Conservation (phyloP, 2,797 vertebrate species). For the Liasis olivaceus region DNA sequence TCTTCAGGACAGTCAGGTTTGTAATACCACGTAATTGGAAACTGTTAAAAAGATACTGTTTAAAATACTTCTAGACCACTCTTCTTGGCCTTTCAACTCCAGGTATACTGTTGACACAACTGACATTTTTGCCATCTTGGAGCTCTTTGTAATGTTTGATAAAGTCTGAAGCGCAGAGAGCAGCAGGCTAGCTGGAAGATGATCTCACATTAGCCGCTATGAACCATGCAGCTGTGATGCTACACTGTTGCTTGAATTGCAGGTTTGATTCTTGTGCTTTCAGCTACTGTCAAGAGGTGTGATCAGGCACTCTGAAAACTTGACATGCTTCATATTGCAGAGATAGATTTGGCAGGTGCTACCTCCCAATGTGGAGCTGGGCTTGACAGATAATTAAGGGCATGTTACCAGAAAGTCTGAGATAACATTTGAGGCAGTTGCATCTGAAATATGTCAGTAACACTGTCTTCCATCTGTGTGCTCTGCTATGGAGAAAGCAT, state of each 20-base stretch:
- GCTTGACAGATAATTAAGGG: constrained; percentile 31
- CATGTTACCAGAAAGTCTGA: neutral
- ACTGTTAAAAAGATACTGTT: neutral
- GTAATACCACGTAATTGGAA: neutral
- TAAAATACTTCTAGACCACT: neutral
- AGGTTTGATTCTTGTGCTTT: constrained; percentile 24
- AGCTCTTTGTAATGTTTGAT: neutral
- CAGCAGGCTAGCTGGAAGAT: neutral
- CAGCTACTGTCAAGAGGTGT: constrained; percentile 25
- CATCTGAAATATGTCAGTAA: constrained; percentile 19
- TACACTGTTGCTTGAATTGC: neutral
- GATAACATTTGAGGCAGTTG: constrained; percentile 11
- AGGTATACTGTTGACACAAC: neutral
- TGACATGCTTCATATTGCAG: constrained; percentile 26
- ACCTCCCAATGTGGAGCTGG: neutral
- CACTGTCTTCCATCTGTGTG: constrained; percentile 1
- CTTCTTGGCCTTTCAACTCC: neutral
- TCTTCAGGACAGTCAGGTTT: neutral
- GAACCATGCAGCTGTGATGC: constrained; percentile 21
- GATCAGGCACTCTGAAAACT: constrained; percentile 25
- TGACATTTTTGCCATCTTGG: neutral
- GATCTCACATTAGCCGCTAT: neutral
- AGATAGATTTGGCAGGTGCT: constrained; percentile 27
- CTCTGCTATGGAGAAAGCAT: neutral
- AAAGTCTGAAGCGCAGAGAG: constrained; percentile 4